Base-by-base conservation (phyloP, 2,888 invertebrate species). In the Yponomeuta evonymella region DNA sequence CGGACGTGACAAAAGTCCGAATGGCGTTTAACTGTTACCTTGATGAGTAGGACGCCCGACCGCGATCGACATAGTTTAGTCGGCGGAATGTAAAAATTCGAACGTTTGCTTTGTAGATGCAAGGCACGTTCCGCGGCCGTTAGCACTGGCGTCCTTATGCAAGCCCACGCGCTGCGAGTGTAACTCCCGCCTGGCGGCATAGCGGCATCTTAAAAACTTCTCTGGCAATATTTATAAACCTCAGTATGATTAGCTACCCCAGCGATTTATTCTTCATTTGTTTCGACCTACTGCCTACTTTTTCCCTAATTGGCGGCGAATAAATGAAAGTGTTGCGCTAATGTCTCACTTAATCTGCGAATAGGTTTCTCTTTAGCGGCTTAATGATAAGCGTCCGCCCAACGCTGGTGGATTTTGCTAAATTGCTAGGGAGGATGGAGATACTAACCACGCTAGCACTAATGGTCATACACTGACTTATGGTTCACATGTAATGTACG, bases 71-170 rank as follows among this genome's bases (percentile, higher is more conserved):
- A 68, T 68, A 58, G 48, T 48, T 48, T 48, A 29, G 30, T 30
- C 29, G 64, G 64, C 29, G 29, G 30, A 51, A 51, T 68, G 67
- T 48, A 67, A 43, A 48, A 67, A 48, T 67, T 67, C 48, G 43
- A 67, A 43, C 43, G 36, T 43, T 67, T 36, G 67, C n/a, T 23
- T 43, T 70, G 23, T 33, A 48, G 75, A 84, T 85, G 81, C 83
- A 74, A 77, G 75, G 78, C 84, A 85, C 83, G 84, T 82, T 80
- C 77, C 77, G 75, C 76, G 81, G 80, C 81, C 81, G 81, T 82
- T 85, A 82, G 76, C 75, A 76, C 79, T 74, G 74, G 76, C 76
- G 83, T 82, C 85, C 83, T 83, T 87, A 85, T 82, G 83, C 82
- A 76, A 81, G 78, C 86, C 83, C 85, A 88, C 85, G 83, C 82